Base-by-base conservation (phyloP, 2,888 invertebrate genomes). In the Drepanosiphum platanoidis region DNA sequence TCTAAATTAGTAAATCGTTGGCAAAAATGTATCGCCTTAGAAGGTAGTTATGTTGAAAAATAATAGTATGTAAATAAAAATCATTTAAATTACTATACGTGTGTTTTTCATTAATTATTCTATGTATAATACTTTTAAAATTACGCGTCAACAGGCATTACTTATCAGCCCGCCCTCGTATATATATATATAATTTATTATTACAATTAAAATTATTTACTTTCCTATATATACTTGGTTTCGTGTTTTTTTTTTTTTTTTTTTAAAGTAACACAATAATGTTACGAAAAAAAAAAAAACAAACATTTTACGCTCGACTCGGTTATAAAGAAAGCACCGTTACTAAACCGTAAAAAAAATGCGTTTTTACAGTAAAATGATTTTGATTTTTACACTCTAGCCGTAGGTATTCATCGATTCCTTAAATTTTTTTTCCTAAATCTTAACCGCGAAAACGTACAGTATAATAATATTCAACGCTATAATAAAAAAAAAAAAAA, bases 371-470 rank as follows among this genome's bases (percentile, higher is more conserved):
- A 71, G 61, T 81, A 71, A 27, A 81, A 71, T 61, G 39, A 32
- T 82, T 75, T 82, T 82, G 81, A 82, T 82, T 82, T 72, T 82
- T 42, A 61, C 30, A 82, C 81, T 82, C 81, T 61, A 82, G 72
- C 81, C 81, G n/a, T n/a, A n/a, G 30, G 58, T 71, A 71, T 81
- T 70, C 34, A n/a, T 46, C 22, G 11, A 79, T 66, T 66, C 3
- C 18, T 79, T n/a, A n/a, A n/a, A n/a, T n/a, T n/a, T n/a, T n/a
- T n/a, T 11, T 13, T 68, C 27, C 11, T 66, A 70, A 81, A 70
- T 58, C 70, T 52, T 58, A 70, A 70, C 70, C 30, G 22, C 32
- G 32, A 82, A 61, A 61, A 58, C 9, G 36, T 71, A 58, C n/a
- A n/a, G n/a, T n/a, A n/a, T n/a, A n/a, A n/a, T n/a, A n/a, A n/a